phyloP scores from a whole-genome alignment of 2,113 vertebrate genomes.

The Mormyrus iriodes region DNA sequence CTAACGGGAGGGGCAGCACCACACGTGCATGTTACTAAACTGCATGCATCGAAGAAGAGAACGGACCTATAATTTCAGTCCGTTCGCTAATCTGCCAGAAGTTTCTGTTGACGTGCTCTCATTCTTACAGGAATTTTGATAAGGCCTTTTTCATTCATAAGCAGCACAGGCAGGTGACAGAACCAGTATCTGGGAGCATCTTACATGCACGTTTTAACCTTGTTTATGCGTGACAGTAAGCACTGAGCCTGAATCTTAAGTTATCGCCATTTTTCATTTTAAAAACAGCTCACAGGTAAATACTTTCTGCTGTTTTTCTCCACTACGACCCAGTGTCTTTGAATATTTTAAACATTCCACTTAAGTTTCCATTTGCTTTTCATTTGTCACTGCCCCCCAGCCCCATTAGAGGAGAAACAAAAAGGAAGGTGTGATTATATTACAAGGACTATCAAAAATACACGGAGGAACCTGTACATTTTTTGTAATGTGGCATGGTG shows the following conservation, averaged over 20 bases:
- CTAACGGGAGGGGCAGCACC: background rate
- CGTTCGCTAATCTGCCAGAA: background rate
- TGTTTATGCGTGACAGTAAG: constrained; percentile 2
- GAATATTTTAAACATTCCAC: background rate
- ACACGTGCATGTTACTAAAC: background rate
- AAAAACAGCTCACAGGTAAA: constrained; percentile 11
- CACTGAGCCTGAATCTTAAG: background rate
- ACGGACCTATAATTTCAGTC: background rate
- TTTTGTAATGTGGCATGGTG: background rate
- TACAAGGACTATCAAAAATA: background rate
- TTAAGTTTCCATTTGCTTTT: background rate
- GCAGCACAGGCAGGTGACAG: background rate
- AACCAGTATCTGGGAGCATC: background rate
- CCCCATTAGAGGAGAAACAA: background rate
- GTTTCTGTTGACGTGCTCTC: background rate
- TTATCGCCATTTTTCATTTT: background rate
- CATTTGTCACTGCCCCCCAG: background rate
- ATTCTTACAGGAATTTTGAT: background rate
- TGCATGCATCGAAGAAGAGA: background rate
- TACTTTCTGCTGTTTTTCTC: background rate
- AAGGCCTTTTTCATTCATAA: background rate
- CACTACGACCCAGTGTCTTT: background rate
- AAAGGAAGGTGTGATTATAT: background rate
- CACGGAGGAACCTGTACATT: background rate
- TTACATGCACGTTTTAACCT: background rate